Conservation (phyloP, 2,888 invertebrate species). For the Neocrepidodera transversa region DNA sequence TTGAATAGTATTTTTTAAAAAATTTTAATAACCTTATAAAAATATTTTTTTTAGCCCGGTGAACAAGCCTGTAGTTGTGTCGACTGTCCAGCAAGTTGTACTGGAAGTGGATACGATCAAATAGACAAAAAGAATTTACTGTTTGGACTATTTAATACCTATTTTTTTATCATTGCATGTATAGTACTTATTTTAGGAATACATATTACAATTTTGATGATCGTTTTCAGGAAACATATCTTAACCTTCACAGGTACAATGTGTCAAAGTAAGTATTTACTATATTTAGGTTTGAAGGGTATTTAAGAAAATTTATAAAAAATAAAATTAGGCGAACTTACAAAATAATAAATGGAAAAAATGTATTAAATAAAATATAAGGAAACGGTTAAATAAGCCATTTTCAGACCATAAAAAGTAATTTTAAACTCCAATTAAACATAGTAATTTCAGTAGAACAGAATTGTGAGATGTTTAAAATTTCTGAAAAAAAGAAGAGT, state of each 20-base stretch:
- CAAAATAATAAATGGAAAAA: no score
- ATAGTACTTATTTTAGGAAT: conserved; percentile 9
- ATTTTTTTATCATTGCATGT: conserved; percentile 9
- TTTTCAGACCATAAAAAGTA: no score
- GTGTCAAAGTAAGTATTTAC: neutral
- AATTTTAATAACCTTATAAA: no score
- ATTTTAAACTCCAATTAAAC: no score
- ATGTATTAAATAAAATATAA: no score
- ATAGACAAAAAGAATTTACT: conserved; percentile 47
- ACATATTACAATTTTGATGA: neutral
- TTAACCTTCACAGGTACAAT: neutral
- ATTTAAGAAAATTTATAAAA: no score
- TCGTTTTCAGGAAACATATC: conserved; percentile 3
- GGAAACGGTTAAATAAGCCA: no score
- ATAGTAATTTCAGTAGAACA: no score
- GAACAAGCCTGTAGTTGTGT: conserved; percentile 77
- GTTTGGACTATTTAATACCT: conserved; percentile 17
- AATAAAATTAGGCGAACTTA: neutral
- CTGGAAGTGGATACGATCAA: conserved; percentile 60
- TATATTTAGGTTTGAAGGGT: no score
- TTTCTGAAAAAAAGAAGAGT: no score
- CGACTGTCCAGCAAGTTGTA: conserved; percentile 74
- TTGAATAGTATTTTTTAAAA: no score
- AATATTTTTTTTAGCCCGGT: conserved; percentile 57
- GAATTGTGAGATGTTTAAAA: no score